phyloP scores from a whole-genome alignment of 2,888 invertebrate genomes.

The Callosobruchus maculatus region DNA sequence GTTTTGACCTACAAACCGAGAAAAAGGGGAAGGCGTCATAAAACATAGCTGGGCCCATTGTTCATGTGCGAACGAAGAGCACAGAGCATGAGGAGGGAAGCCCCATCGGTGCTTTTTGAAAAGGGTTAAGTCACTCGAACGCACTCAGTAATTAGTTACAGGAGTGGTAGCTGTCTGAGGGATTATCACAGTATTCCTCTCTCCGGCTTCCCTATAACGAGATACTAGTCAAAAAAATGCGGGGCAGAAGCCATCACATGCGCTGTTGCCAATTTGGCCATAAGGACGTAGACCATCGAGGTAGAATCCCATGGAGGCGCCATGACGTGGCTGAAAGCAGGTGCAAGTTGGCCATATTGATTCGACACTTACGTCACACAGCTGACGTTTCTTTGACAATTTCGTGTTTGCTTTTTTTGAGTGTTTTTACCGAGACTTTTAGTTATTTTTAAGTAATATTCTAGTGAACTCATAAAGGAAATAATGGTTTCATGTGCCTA shows the following conservation, averaged over 20 bases:
- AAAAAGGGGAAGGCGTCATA: slow-evolving; percentile 18
- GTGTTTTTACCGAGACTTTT: too few species aligned
- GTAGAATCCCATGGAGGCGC: too few species aligned
- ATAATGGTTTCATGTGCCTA: too few species aligned
- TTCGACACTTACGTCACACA: too few species aligned
- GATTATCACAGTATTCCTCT: slow-evolving; percentile 41
- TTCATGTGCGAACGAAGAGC: slow-evolving; percentile 6
- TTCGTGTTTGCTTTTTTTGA: too few species aligned
- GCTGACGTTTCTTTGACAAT: too few species aligned
- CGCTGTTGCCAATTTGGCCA: neutral
- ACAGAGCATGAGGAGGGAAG: slow-evolving; percentile 17
- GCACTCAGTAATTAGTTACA: slow-evolving; percentile 42
- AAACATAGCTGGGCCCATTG: slow-evolving; percentile 24
- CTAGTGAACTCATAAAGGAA: too few species aligned
- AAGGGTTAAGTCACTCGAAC: slow-evolving; percentile 35
- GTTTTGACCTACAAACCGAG: neutral
- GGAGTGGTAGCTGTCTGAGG: slow-evolving; percentile 39
- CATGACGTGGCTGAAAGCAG: too few species aligned
- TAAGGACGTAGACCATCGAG: slow-evolving; percentile 10
- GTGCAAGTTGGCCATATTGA: too few species aligned
- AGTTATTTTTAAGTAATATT: too few species aligned
- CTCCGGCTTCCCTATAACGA: slow-evolving; percentile 43
- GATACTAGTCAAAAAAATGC: slow-evolving; percentile 43
- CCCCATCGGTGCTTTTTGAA: slow-evolving; percentile 25
- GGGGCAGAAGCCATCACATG: slow-evolving; percentile 31